A percentile compares a stretch with the other conserved stretches of the same genome.
These are phyloP conservation scores for Prionace glauca DNA, from an alignment of 2,797 vertebrate species.

Conservation along the genomic window DNA sequence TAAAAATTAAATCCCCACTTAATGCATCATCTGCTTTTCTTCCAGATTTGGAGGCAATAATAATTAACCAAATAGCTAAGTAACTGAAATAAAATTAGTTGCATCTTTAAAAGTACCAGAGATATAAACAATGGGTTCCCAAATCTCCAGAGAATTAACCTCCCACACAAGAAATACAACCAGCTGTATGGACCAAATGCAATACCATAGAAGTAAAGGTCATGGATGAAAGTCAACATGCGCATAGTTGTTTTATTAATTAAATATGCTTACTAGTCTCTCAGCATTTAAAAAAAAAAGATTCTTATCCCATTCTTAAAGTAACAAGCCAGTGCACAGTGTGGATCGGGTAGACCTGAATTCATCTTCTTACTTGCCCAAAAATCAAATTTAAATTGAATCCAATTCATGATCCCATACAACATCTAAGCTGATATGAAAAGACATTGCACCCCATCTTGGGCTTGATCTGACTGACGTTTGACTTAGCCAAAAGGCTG, in stretches of 20 bases:
- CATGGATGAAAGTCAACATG: background rate
- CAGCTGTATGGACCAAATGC: background rate
- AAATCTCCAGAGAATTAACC: background rate
- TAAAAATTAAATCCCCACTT: background rate
- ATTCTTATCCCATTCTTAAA: too few relatives aligned
- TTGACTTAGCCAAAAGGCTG: too few relatives aligned
- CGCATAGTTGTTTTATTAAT: background rate
- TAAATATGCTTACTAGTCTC: background rate
- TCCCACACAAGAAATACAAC: background rate
- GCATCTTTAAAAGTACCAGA: background rate
- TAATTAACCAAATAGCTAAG: background rate
- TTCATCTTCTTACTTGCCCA: too few relatives aligned
- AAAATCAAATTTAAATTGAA: too few relatives aligned
- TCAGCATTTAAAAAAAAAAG: background rate
- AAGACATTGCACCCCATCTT: too few relatives aligned
- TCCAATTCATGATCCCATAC: too few relatives aligned
- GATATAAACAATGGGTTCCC: background rate
- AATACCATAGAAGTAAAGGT: background rate
- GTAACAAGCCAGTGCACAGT: too few relatives aligned
- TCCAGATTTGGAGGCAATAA: background rate
- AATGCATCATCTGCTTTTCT: background rate
- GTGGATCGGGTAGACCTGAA: too few relatives aligned
- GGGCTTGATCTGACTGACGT: too few relatives aligned
- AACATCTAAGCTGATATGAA: too few relatives aligned
- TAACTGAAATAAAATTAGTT: background rate